Percentiles rank a stretch among this genome's conserved stretches.
These are phyloP conservation scores for Phenganax subtilis DNA, from an alignment of 92 coral and sea anemone genomes.

Conservation along the genomic window DNA sequence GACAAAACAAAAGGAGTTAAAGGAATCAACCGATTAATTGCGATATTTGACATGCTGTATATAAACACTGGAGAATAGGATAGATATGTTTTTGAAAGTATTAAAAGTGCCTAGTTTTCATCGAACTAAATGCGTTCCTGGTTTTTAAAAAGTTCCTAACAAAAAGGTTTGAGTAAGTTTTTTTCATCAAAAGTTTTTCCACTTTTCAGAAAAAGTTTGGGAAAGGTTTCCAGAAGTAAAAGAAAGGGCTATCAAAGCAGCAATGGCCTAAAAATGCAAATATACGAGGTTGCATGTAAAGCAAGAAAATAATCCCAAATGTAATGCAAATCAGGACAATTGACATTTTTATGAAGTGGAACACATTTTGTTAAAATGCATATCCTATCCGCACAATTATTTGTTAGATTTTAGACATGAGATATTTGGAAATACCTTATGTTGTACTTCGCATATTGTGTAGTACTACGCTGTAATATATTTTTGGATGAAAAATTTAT, in stretches of 20 bases:
- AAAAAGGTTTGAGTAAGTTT: neutral
- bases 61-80: too few relatives aligned
- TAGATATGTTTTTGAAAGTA: too few relatives aligned
- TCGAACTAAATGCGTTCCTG: too few relatives aligned
- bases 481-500: neutral
- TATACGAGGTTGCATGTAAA: slow-evolving; percentile 7
- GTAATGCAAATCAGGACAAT: too few relatives aligned
- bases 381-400: neutral
- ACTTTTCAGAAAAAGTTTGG: neutral
- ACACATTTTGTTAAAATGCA: too few relatives aligned
- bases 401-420: neutral
- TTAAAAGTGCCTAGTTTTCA: too few relatives aligned
- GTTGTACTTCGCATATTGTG: neutral
- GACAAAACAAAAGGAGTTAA: neutral
- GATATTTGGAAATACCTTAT: neutral
- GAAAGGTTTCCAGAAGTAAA: slow-evolving; percentile 3
- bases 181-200: neutral
- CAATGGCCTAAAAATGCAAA: slow-evolving; percentile 37
- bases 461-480: neutral
- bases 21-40: neutral
- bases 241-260: slow-evolving; percentile 3
- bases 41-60: too few relatives aligned
- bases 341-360: too few relatives aligned
- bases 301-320: neutral
- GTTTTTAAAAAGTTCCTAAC: too few relatives aligned